Conservation (phyloP, 2,113 vertebrate species). For the Montifringilla adamsi region DNA sequence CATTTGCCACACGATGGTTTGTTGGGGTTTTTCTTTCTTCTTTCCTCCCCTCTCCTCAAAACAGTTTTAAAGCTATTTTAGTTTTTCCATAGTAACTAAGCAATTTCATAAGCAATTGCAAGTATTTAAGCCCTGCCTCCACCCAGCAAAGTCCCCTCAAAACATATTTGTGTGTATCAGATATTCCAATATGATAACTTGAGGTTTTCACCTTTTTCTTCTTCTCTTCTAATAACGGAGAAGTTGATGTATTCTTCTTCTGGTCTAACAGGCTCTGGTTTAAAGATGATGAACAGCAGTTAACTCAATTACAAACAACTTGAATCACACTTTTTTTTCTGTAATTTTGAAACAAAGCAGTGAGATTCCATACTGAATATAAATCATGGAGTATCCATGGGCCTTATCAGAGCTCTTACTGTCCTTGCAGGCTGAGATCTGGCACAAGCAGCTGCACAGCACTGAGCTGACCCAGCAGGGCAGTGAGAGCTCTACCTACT, state of each 20-base stretch:
- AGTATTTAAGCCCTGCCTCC: not conserved
- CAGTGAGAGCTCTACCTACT: not conserved
- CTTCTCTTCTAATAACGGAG: not conserved
- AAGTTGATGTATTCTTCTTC: conserved; percentile 50
- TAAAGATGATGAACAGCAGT: not conserved
- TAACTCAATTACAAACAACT: not conserved
- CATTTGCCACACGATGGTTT: not conserved
- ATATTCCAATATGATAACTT: not conserved
- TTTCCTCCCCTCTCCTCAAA: rapidly evolving
- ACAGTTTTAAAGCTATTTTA: not conserved
- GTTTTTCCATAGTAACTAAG: not conserved
- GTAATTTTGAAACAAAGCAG: not conserved
- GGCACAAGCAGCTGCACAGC: not conserved
- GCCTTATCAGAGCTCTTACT: not conserved
- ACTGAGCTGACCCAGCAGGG: not conserved
- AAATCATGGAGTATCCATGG: not conserved
- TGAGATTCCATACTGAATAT: not conserved
- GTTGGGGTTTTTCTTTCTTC: not conserved
- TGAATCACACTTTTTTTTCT: not conserved
- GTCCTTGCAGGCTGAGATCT: not conserved
- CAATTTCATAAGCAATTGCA: not conserved
- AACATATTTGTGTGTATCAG: not conserved
- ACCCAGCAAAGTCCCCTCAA: not conserved
- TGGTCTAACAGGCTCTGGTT: not conserved
- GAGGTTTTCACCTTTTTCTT: conserved; percentile 43